Base-by-base conservation (phyloP, 2,888 invertebrate genomes). In the Apotomis turbidana region DNA sequence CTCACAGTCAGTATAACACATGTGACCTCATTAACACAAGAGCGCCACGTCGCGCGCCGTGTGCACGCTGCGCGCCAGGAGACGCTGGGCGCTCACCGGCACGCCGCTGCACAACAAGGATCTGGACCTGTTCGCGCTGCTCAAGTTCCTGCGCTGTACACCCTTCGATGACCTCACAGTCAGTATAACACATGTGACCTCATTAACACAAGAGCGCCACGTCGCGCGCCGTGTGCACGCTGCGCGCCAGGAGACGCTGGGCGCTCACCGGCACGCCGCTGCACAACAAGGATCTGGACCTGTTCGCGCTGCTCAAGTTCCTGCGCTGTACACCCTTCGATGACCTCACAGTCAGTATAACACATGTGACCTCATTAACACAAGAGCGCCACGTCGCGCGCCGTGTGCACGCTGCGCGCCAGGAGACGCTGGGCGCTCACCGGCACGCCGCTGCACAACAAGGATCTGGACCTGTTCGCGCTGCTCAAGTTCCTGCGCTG, bases 41-140 rank as follows among this genome's bases (percentile, higher is more conserved):
- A 95, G 96, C 8, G 94, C 95, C 76, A 96, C 96, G 0, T 96
- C 97, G 0, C 84, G 93, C 74, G 96, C 97, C 0, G 96, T 96
- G 6, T 96, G 96, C 83, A 89, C 90, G 3, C 87, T 98, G 60
- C 79, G 86, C 0, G 95, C 95, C 0, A 58, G 59, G 0, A 91
- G 94, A 1, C 95, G 98, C 83, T 92, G 92, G 92, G 96, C 96
- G 0, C 94, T 99, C 27, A 98, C 99, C 0, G 99, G 99, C 41
- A 99, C 99, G 0, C 99, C 99, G 0, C 96, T 99, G 57, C 99
- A 99, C 83, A 99, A 99, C 87, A 97, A 97, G 85, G 97, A 98
- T 83, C 89, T 96, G 73, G 98, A 97, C 86, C 91, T 97, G 54
- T 97, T 95, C 88, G 95, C 97, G 0, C 87, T 97, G 60, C 85